Base-by-base conservation (phyloP, 1,140 invertebrate species). In the Triops cancriformis region DNA sequence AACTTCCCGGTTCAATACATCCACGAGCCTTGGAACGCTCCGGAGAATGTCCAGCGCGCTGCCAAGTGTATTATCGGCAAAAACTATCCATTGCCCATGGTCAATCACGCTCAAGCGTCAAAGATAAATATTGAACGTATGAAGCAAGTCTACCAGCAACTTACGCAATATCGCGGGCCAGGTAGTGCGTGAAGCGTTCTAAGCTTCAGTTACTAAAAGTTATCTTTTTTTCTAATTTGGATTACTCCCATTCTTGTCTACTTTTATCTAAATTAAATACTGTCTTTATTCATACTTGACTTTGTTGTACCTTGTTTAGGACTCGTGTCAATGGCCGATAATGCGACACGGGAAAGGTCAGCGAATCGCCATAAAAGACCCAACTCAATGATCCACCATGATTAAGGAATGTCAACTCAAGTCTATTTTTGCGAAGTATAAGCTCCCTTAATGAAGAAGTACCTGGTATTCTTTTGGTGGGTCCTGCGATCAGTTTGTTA, bases 1-100 rank as follows among this genome's bases (percentile, higher is more conserved):
- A 91, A 92, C 80, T 93, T 94, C 84, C 94, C 94, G 1, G 89
- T 90, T 5, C 89, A 91, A 80, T 96, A 94, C 83, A 94, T 96
- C 79, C 94, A 95, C 82, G 93, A 95, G 82, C 94, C 94, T 0
- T 97, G 94, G 94, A 90, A 89, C 80, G 93, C 94, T 0, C 93
- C 94, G 0, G 88, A 92, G 73, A 85, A 85, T 73, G 88, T 95
- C 7, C 94, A 97, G 83, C 85, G 87, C 81, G 86, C 90, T n/a
- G 90, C 92, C 0, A 91, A 91, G 81, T 97, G 94, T 84, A 88
- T 93, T 23, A 88, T 96, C 64, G 94, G 94, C 3, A 88, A 89
- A 81, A 92, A 96, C 83, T 96, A 96, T 83, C 91, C 94, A 0
- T 80, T 93, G 79, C 94, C 94, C 1, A 96, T 97, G 88, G 89